Base-by-base conservation (phyloP, 2,113 vertebrate genomes). In the Xiphophorus hellerii region DNA sequence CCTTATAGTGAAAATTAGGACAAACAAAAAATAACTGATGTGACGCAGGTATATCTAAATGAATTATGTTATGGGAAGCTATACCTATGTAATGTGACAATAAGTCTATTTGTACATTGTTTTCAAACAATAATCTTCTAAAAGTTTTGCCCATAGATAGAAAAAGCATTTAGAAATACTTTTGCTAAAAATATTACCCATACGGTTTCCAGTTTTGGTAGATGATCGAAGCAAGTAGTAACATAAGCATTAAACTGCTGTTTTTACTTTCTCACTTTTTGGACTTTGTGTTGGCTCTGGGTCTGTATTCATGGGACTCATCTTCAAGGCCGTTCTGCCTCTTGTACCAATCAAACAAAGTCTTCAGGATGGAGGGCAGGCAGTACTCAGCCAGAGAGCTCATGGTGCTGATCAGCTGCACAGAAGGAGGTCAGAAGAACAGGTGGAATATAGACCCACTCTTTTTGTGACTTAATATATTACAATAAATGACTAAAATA, bases 281-380 rank as follows among this genome's bases (percentile, higher is more conserved):
- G 8, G 97, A 96, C 93, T 99, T 99, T 87, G 97, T 97, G 94
- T 97, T 99, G 84, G 97, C 97, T 82, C 98, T 95, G 72, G 98
- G 98, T 60, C 97, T 95, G 88, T 99, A 99, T 73, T 99, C 98
- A 28, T 99, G 98, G 15, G 98, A 98, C 89, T 99, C 98, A 65
- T 99, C 98, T 87, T 99, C 98, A 80, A 98, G 96, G 80, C 98
- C 98, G 13, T 99, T 99, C 90, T 99, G 98, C 67, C 98, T 94
- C 92, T 98, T 99, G 91, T 99, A 99, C 98, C 98, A 99, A 87
- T 99, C 98, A 76, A 99, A 99, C 73, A 99, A 92, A 11, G 98
- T 99, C 62, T 96, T 96, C 66, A 99, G 94, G 79, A 99, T 97
- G 44, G 98, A 99, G 15, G 98, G 98, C 25, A 99, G 94, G 88